Percentiles rank a stretch among this genome's conserved stretches.
phyloP scores from a whole-genome alignment of 2,797 vertebrate species.

The Heliangelus exortis region DNA sequence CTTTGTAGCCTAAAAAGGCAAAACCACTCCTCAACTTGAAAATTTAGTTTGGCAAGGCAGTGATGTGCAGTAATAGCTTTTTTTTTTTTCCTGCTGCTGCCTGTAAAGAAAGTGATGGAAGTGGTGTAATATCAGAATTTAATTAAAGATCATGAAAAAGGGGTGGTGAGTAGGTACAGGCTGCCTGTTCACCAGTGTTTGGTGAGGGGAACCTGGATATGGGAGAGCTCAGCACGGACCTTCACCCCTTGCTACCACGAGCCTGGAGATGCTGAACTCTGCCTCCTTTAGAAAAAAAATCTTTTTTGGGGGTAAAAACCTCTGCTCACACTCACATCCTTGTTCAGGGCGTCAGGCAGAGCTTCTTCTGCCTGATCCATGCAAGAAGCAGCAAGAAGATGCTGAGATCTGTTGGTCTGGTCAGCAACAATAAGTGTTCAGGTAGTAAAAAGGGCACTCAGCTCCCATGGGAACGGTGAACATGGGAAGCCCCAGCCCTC shows the following conservation, averaged over 20 bases:
- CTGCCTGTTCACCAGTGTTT: rapidly evolving
- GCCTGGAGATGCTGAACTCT: background rate
- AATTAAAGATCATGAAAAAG: constrained; percentile 54
- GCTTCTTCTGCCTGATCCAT: constrained; percentile 37
- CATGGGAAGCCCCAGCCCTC: background rate
- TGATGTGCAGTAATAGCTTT: constrained; percentile 53
- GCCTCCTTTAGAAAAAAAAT: rapidly evolving
- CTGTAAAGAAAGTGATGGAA: constrained; percentile 43
- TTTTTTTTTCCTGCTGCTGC: constrained; percentile 21
- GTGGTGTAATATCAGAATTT: constrained; percentile 28
- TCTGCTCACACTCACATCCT: background rate
- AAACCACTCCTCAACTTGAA: background rate
- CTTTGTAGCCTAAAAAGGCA: background rate
- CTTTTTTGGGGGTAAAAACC: background rate
- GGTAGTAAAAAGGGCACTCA: background rate
- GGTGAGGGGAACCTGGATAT: background rate
- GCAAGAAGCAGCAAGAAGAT: constrained; percentile 37
- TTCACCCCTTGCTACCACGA: rapidly evolving
- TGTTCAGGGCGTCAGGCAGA: background rate
- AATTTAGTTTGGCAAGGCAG: constrained; percentile 53
- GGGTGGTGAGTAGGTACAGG: background rate
- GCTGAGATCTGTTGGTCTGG: background rate
- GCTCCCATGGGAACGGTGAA: constrained; percentile 1
- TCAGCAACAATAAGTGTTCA: constrained; percentile 39
- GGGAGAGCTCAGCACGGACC: background rate